phyloP scores from a whole-genome alignment of 2,113 vertebrate genomes.

The Pyxicephalus adspersus region DNA sequence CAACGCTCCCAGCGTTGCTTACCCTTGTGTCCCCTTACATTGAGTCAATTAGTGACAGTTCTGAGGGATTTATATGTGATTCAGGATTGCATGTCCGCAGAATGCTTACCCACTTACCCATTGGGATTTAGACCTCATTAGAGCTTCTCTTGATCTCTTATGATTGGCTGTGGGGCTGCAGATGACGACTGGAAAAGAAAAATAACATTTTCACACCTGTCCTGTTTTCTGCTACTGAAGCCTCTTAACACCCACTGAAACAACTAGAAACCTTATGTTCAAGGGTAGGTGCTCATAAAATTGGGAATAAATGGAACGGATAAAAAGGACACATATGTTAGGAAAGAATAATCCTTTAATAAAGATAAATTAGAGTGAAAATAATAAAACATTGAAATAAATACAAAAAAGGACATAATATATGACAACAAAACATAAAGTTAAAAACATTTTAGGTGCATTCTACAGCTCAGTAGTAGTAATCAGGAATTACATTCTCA shows the following conservation, averaged over 20 bases:
- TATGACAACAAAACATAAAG: too few relatives aligned
- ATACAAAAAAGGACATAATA: too few relatives aligned
- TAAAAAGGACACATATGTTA: background rate
- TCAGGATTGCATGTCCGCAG: slow-evolving; percentile 14
- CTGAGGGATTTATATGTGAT: slow-evolving; percentile 6
- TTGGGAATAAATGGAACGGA: background rate
- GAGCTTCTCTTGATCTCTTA: background rate
- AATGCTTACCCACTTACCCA: background rate
- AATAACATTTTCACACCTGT: slow-evolving; percentile 6
- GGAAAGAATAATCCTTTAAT: too few relatives aligned
- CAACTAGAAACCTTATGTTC: background rate
- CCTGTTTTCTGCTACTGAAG: background rate
- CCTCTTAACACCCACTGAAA: background rate
- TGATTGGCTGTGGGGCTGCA: background rate
- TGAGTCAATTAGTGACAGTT: slow-evolving; percentile 30
- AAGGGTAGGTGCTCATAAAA: background rate
- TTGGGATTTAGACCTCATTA: slow-evolving; percentile 7
- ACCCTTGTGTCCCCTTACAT: background rate
- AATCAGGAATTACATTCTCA: too few relatives aligned
- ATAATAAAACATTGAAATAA: too few relatives aligned
- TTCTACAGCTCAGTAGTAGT: too few relatives aligned
- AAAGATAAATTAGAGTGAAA: too few relatives aligned
- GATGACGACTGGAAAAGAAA: slow-evolving; percentile 6
- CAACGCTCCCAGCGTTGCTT: slow-evolving; percentile 11
- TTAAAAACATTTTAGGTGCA: too few relatives aligned